These are phyloP conservation scores for Marmota monax DNA, from an alignment of 2,113 vertebrate species.

Conservation along the genomic window DNA sequence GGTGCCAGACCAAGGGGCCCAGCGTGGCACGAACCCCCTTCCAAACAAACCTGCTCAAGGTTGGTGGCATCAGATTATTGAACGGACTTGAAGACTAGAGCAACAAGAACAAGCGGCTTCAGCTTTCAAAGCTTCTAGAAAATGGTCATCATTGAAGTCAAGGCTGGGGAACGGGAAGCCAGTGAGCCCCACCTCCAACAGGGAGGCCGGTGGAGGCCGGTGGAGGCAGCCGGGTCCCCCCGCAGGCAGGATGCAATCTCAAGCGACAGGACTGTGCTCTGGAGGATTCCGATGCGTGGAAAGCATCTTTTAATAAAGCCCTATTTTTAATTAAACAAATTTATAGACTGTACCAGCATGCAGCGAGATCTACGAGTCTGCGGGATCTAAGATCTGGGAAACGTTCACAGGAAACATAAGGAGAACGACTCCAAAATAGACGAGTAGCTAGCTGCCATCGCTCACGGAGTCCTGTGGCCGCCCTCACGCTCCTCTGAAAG, in stretches of 20 bases:
- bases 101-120: too few relatives aligned
- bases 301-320: not conserved
- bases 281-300: not conserved
- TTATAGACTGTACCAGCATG: not conserved
- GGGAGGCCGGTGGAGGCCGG: not conserved
- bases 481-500: not conserved
- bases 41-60: not conserved
- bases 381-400: not conserved
- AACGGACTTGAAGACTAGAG: rapidly evolving
- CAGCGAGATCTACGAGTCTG: not conserved
- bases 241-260: too few relatives aligned
- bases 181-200: not conserved
- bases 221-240: too few relatives aligned
- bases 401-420: not conserved
- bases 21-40: rapidly evolving
- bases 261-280: not conserved
- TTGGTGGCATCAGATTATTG: not conserved
- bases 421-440: not conserved
- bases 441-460: not conserved
- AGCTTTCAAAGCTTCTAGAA: not conserved
- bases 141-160: not conserved
- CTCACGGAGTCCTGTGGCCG: rapidly evolving
- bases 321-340: slow-evolving; percentile 33
- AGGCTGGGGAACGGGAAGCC: not conserved
- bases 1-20: not conserved